Percentiles rank a stretch among this genome's conserved stretches.
phyloP scores from a whole-genome alignment of 2,888 invertebrate genomes.

The Ectemnius cavifrons region DNA sequence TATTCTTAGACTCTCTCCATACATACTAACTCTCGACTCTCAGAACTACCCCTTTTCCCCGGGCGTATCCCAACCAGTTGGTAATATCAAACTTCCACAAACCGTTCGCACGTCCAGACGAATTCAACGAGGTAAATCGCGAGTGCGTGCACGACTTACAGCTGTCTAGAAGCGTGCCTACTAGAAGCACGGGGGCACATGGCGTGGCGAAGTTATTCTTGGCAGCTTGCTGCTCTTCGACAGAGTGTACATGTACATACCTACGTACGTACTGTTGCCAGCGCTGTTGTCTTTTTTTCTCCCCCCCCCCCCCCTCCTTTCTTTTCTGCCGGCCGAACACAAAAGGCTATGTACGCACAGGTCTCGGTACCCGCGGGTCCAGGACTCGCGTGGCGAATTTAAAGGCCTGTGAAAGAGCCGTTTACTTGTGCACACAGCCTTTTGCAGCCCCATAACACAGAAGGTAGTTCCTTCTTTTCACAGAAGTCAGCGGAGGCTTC shows the following conservation, averaged over 20 bases:
- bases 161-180: constrained; percentile 48
- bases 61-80: too few relatives aligned
- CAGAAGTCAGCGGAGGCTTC: too few relatives aligned
- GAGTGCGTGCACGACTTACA: constrained; percentile 34
- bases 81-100: too few relatives aligned
- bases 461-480: too few relatives aligned
- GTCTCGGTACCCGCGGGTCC: constrained; percentile 2
- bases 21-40: too few relatives aligned
- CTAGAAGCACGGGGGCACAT: constrained; percentile 52
- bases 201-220: constrained; percentile 53
- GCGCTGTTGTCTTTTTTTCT: too few relatives aligned
- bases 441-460: too few relatives aligned
- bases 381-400: background rate
- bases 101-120: constrained; percentile 11
- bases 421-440: too few relatives aligned
- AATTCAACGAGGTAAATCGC: constrained; percentile 24
- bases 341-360: constrained; percentile 29
- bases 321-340: constrained; percentile 40
- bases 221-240: constrained; percentile 27
- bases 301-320: background rate
- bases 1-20: too few relatives aligned
- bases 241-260: constrained; percentile 10
- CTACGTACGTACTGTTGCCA: too few relatives aligned
- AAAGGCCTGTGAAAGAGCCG: constrained; percentile 2
- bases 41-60: too few relatives aligned